phyloP scores from a whole-genome alignment of 2,888 invertebrate genomes.

The Eupithecia subumbrata region DNA sequence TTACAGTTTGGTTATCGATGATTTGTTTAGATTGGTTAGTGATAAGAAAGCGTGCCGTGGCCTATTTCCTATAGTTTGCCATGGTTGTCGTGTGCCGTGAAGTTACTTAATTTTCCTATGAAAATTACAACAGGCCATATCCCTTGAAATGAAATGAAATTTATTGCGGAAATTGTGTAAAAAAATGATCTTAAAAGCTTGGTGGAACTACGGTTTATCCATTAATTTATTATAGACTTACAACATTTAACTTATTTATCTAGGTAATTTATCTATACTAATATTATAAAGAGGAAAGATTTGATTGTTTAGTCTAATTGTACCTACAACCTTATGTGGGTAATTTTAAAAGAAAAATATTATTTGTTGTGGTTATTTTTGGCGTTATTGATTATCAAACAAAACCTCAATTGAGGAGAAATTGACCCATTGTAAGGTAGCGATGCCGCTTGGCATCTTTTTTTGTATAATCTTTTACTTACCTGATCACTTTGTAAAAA shows the following conservation, averaged over 20 bases:
- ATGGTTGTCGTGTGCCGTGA: background rate
- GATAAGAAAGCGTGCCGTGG: constrained; percentile 12
- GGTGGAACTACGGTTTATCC: too few relatives aligned
- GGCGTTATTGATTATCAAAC: background rate
- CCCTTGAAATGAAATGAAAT: too few relatives aligned
- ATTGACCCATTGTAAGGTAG: background rate
- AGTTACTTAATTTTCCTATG: background rate
- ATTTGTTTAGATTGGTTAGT: constrained; percentile 23
- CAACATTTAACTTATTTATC: too few relatives aligned
- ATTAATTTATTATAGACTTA: too few relatives aligned
- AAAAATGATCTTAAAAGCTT: too few relatives aligned
- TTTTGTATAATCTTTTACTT: background rate
- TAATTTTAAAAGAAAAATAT: background rate
- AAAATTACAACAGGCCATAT: background rate
- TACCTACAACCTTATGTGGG: too few relatives aligned
- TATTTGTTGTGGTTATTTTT: background rate
- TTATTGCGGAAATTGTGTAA: too few relatives aligned
- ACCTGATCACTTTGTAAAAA: background rate
- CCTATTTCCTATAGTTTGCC: constrained; percentile 1
- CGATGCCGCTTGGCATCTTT: background rate
- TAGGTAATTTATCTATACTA: too few relatives aligned
- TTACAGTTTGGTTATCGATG: background rate
- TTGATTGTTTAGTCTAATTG: too few relatives aligned
- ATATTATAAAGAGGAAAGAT: too few relatives aligned
- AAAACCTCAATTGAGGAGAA: background rate